phyloP scores from a whole-genome alignment of 2,888 invertebrate species.

The Meiosimyza platycephala region DNA sequence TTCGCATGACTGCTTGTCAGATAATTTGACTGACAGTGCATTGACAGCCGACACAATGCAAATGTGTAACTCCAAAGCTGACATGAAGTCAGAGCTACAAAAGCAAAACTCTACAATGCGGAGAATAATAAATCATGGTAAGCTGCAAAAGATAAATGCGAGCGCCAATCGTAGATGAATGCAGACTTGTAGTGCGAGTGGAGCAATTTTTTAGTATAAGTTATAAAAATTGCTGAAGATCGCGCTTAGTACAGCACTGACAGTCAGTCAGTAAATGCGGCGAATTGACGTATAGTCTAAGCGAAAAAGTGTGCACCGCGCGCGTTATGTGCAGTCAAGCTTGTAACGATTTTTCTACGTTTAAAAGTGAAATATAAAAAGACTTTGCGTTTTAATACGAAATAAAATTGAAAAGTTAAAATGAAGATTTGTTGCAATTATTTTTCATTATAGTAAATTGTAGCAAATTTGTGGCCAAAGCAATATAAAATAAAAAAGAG shows the following conservation, averaged over 20 bases:
- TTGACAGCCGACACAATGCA: constrained; percentile 1
- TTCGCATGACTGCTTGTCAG: constrained; percentile 6
- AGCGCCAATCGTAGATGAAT: not conserved
- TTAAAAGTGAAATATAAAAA: constrained; percentile 9
- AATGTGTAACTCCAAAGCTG: too few relatives aligned
- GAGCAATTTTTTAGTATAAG: constrained; percentile 6
- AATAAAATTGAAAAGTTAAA: not conserved
- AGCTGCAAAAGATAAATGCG: too few relatives aligned
- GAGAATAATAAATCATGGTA: too few relatives aligned
- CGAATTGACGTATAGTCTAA: not conserved
- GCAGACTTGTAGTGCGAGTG: not conserved
- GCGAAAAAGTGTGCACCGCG: not conserved
- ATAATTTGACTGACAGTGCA: not conserved
- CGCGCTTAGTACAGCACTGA: not conserved
- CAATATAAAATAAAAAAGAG: too few relatives aligned
- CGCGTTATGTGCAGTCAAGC: not conserved
- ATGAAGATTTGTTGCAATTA: not conserved
- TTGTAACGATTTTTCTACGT: constrained; percentile 3
- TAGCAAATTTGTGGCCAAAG: not conserved
- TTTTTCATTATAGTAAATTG: not conserved
- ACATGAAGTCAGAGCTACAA: too few relatives aligned
- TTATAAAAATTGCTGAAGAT: not conserved
- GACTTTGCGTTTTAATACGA: not conserved
- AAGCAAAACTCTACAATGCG: too few relatives aligned
- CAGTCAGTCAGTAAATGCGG: constrained; percentile 5